Evolutionary conservation across 2,113 vertebrate species (phyloP).

Genomic region (Corythaixoides concolor): DNA sequence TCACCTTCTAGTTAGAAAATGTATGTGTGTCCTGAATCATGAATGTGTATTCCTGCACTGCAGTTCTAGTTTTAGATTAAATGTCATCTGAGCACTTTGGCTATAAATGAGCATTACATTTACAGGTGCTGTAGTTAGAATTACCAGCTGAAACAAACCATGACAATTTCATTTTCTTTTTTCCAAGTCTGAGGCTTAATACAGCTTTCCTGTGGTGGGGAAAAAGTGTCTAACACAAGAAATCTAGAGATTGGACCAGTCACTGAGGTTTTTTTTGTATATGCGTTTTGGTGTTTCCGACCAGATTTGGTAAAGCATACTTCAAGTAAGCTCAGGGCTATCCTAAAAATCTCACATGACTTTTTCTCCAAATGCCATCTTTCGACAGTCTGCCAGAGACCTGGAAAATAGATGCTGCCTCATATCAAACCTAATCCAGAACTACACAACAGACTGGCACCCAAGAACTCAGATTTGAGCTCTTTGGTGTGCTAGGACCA

Average conservation of each 20-base stretch:
- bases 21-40: constrained; percentile 12
- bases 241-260: neutral
- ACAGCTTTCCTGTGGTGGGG: neutral
- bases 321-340: neutral
- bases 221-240: neutral
- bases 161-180: constrained; percentile 47
- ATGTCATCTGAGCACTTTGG: constrained; percentile 36
- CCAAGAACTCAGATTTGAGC: neutral
- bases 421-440: neutral
- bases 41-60: neutral
- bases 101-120: constrained; percentile 53
- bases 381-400: neutral
- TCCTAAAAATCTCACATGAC: neutral
- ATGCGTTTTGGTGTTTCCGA: neutral
- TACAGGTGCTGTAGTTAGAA: constrained; percentile 57
- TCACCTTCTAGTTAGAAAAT: constrained; percentile 36
- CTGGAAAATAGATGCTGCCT: neutral
- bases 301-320: neutral
- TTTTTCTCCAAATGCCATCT: neutral
- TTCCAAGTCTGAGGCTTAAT: constrained; percentile 28
- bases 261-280: neutral
- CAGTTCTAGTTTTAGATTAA: constrained; percentile 43
- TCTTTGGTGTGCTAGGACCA: neutral
- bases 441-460: neutral
- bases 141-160: constrained; percentile 59